Base-by-base conservation (phyloP, 2,888 invertebrate genomes). In the Aphrophora alni region DNA sequence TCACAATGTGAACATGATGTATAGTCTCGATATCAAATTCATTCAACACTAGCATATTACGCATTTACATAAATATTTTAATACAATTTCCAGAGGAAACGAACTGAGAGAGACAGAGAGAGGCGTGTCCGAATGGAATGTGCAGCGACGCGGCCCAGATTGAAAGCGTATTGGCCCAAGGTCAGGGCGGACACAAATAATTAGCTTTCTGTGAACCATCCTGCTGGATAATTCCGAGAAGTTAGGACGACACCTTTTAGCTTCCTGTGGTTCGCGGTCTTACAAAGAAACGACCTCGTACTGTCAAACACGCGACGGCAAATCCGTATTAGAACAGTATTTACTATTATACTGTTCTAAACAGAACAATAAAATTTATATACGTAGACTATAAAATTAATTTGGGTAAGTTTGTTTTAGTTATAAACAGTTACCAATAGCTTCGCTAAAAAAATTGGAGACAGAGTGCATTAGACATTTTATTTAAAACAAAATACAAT, bases 121-220 rank as follows among this genome's bases (percentile, higher is more conserved):
- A 59, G 59, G 59, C 21, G 59, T 59, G 59, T 59, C 59, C 21
- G 59, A 59, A 59, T 21, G 21, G 59, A 59, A 59, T 59, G 59
- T 21, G 44, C 59, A 59, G 59, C 2, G 59, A 59, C 59, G 59
- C 59, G 59, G n/a, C 59, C 59, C 59, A 59, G 59, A 21, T 59
- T 12, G 59, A 44, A 44, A 44, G 44, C 12, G 59, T 59, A 59
- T 59, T 59, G 59, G 59, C 59, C 59, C 59, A 59, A 59, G 59
- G 59, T 59, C 59, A 14, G 4, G 14, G 21, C 59, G 21, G 59
- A 21, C 59, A 59, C 59, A 21, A 59, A 59, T 59, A 59, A 59
- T 59, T 59, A 59, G 59, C 59, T 59, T 59, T 59, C 59, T 59
- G 59, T 59, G 59, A 21, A 59, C 59, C 59, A 21, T 59, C 59